These are phyloP conservation scores for Callosobruchus maculatus DNA, from an alignment of 2,888 invertebrate genomes.

Conservation along the genomic window DNA sequence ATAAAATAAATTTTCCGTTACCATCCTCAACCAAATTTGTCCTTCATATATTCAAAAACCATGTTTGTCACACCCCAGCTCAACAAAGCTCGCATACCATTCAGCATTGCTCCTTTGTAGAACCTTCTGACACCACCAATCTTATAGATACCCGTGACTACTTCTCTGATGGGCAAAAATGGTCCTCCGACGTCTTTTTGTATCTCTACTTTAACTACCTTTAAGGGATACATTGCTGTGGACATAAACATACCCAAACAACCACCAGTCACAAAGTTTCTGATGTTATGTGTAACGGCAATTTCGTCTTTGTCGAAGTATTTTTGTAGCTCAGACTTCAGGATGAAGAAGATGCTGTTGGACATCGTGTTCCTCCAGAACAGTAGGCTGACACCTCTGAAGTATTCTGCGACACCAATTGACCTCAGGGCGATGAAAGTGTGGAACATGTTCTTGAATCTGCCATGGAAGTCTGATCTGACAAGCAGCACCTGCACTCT, in stretches of 20 bases:
- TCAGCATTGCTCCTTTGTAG: slow-evolving; percentile 19
- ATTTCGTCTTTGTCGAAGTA: slow-evolving; percentile 8
- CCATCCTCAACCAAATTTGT: neutral
- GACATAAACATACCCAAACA: slow-evolving; percentile 21
- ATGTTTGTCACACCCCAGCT: slow-evolving; percentile 26
- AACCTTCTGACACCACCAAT: slow-evolving; percentile 20
- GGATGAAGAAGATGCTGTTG: slow-evolving; percentile 20
- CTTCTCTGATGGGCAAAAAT: slow-evolving; percentile 12
- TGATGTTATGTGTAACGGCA: slow-evolving; percentile 7
- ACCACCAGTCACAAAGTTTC: slow-evolving; percentile 21
- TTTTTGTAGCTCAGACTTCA: slow-evolving; percentile 18
- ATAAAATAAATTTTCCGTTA: neutral
- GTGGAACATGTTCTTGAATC: slow-evolving; percentile 23
- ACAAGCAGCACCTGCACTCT: slow-evolving; percentile 24
- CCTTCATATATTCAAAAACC: slow-evolving; percentile 13
- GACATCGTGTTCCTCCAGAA: slow-evolving; percentile 17
- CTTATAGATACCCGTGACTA: slow-evolving; percentile 13
- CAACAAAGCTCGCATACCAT: slow-evolving; percentile 16
- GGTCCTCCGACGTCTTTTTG: slow-evolving; percentile 22
- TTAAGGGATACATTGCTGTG: slow-evolving; percentile 22
- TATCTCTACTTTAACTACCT: slow-evolving; percentile 21
- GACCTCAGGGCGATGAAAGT: slow-evolving; percentile 14
- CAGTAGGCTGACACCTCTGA: slow-evolving; percentile 21
- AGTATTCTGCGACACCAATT: slow-evolving; percentile 22
- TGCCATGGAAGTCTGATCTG: slow-evolving; percentile 16